Evolutionary conservation across 2,888 invertebrate genomes (phyloP).

Genomic region (Anodontia alba): DNA sequence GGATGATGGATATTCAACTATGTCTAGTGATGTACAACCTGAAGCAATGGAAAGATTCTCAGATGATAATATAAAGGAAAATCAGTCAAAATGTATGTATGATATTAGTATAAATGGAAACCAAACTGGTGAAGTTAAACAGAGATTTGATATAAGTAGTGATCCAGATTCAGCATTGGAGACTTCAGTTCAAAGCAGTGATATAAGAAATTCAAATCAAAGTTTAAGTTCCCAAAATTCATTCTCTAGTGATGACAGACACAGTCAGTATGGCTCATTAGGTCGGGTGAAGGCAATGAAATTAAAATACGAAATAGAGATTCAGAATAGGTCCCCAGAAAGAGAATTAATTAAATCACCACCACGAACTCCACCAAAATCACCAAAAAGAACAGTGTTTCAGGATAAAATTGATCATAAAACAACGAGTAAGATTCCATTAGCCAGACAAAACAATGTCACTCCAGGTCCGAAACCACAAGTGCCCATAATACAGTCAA

Average conservation of each 20-base stretch:
- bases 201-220: slow-evolving; percentile 64
- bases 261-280: slow-evolving; percentile 64
- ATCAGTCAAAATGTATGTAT: background rate
- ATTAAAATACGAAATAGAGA: slow-evolving; percentile 71
- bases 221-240: slow-evolving; percentile 72
- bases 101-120: background rate
- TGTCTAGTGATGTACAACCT: slow-evolving; percentile 81
- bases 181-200: slow-evolving; percentile 68
- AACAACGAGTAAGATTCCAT: background rate
- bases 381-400: background rate
- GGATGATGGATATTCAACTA: slow-evolving; percentile 81
- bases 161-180: slow-evolving; percentile 67
- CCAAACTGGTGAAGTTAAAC: background rate
- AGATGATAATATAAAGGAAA: slow-evolving; percentile 59
- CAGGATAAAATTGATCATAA: background rate
- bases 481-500: background rate
- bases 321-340: slow-evolving; percentile 57
- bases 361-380: slow-evolving; percentile 18
- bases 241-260: slow-evolving; percentile 63
- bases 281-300: slow-evolving; percentile 73
- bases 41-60: slow-evolving; percentile 75
- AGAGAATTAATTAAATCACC: slow-evolving; percentile 42
- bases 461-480: background rate
- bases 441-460: background rate
- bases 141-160: slow-evolving; percentile 41